Conservation (phyloP, 2,888 invertebrate species). For the Tetanocera ferruginea region DNA sequence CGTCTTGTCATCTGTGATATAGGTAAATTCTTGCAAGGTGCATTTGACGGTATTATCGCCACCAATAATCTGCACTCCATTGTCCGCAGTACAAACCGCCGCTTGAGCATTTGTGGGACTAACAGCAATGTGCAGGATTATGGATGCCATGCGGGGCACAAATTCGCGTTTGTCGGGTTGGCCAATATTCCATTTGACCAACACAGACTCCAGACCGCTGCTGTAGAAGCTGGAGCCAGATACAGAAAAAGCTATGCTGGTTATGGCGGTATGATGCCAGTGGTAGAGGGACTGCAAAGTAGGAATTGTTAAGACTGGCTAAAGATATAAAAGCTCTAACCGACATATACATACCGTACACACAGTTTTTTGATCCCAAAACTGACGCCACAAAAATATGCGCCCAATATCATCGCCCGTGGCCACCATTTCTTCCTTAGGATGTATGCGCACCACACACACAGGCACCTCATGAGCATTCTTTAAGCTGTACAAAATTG, state of each 20-base stretch:
- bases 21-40: conserved; percentile 79
- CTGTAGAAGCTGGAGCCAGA: conserved; percentile 79
- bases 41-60: conserved; percentile 72
- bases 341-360: conserved; percentile 46
- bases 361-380: conserved; percentile 56
- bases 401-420: conserved; percentile 79
- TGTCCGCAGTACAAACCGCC: conserved; percentile 79
- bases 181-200: conserved; percentile 81
- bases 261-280: conserved; percentile 83
- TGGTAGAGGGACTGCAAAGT: conserved; percentile 73
- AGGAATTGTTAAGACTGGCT: not conserved
- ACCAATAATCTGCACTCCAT: conserved; percentile 75
- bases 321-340: not conserved
- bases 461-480: conserved; percentile 60
- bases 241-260: conserved; percentile 76
- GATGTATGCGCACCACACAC: conserved; percentile 79
- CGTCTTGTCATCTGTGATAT: conserved; percentile 71
- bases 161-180: conserved; percentile 71
- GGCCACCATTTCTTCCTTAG: conserved; percentile 75
- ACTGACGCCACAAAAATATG: conserved; percentile 75
- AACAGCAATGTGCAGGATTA: conserved; percentile 75
- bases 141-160: conserved; percentile 79
- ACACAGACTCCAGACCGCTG: conserved; percentile 82
- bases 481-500: conserved; percentile 49
- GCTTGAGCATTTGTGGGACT: conserved; percentile 76